Evolutionary conservation across 2,113 vertebrate species (phyloP), one percentile per base, ranked within the genome.

Genomic region (Otis tarda): DNA sequence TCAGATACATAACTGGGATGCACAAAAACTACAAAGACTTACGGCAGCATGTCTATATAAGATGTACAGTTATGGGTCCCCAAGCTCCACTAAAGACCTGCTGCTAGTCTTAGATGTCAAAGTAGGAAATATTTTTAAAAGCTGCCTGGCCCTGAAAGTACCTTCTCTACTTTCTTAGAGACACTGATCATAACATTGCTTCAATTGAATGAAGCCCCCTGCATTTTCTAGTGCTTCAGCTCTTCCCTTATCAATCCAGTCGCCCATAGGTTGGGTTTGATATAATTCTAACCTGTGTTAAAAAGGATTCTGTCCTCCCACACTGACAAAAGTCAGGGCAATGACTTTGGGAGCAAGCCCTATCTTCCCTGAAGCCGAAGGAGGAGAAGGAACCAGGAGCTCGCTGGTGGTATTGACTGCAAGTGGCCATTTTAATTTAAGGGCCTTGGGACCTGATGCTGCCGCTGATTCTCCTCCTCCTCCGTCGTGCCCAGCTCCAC

Each of bases 401-500:
- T 49, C 11, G 21, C 24, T 8, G 31, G 13, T 19, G 53, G 15
- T 64, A 24, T 4, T 49, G 78, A 57, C 97, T 75, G 78, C 79
- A 80, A 97, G 97, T 96, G 93, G 97, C 97, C 97, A 97, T 98
- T 96, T 98, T 97, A 95, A 95, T 85, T 73, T 59, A 71, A 56
- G 47, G 96, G 92, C 96, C 86, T 55, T 25, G 64, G 35, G 59
- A 87, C 73, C 76, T 21, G 83, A 65, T 22, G 68, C 41, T 21
- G 43, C 4, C 6, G 30, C 59, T 2, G 52, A 35, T 56, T 21
- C 77, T 64, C 63, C 57, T 56, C 83, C 76, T 43, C 84, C 87
- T 9, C 47, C 25, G 52, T 23, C 13, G 25, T 6, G 77, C 63
- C 19, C 93, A 16, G 47, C 94, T 63, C 91, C 93, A 83, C 95